phyloP scores from a whole-genome alignment of 1,140 invertebrate genomes.

The Thrips palmi region DNA sequence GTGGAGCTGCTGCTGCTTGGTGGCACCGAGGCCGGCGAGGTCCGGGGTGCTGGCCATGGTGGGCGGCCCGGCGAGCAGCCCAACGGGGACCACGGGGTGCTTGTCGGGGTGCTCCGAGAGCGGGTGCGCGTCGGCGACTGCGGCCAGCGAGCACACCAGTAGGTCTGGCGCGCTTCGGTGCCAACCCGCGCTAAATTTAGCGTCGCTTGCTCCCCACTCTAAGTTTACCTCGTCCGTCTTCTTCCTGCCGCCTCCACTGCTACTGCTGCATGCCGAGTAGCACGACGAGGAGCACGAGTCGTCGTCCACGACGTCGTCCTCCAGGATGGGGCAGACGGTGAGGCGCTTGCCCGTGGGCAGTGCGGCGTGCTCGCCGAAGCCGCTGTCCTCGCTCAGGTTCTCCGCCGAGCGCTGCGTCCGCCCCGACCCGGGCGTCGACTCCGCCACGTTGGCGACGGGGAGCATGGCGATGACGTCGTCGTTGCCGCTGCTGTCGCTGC shows the following conservation, averaged over 20 bases:
- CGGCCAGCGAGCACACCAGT: slow-evolving; percentile 10
- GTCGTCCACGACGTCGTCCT: slow-evolving; percentile 11
- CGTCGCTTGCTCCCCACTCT: slow-evolving; percentile 11
- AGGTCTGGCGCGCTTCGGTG: slow-evolving; percentile 19
- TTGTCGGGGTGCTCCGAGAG: neutral
- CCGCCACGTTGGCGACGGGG: slow-evolving; percentile 21
- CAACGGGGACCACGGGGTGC: slow-evolving; percentile 11
- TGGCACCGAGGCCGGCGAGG: slow-evolving; percentile 8
- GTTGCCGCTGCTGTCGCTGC: neutral
- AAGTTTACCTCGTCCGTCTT: slow-evolving; percentile 10
- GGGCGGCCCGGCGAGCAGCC: neutral
- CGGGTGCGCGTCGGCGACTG: slow-evolving; percentile 1
- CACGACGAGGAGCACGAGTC: slow-evolving; percentile 7
- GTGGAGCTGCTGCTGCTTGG: slow-evolving; percentile 17
- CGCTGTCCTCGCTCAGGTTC: slow-evolving; percentile 55
- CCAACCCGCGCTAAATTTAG: slow-evolving; percentile 17
- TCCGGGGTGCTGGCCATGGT: slow-evolving; percentile 3
- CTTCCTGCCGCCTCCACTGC: slow-evolving; percentile 2
- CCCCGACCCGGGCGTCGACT: slow-evolving; percentile 9
- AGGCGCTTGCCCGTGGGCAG: slow-evolving; percentile 17
- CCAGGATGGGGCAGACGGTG: slow-evolving; percentile 8
- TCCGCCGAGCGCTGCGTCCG: slow-evolving; percentile 38
- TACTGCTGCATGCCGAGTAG: neutral
- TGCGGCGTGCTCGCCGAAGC: slow-evolving; percentile 47
- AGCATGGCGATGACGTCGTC: slow-evolving; percentile 24